Evolutionary conservation across 2,113 vertebrate species (phyloP).

Genomic region (Lontra canadensis): DNA sequence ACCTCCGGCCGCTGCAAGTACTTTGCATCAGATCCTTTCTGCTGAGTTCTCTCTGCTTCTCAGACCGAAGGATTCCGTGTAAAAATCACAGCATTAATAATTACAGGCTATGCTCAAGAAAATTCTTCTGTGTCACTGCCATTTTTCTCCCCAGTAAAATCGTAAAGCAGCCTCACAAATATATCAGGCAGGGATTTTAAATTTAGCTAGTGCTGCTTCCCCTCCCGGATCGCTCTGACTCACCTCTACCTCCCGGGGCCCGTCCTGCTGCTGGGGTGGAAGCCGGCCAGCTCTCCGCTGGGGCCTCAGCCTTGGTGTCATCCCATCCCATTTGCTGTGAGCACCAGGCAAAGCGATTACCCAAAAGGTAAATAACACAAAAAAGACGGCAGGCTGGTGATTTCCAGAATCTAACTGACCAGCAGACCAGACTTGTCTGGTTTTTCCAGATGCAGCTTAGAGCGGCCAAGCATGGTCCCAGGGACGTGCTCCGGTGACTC

Average conservation of each 20-base stretch:
- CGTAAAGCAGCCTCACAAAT: background rate
- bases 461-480: background rate
- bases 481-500: fast-evolving
- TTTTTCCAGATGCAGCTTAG: background rate
- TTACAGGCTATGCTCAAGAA: background rate
- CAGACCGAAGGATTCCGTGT: background rate
- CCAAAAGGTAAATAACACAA: fast-evolving
- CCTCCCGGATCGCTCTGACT: constrained; percentile 5
- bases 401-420: fast-evolving
- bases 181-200: constrained; percentile 34
- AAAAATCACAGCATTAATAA: constrained; percentile 53
- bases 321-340: fast-evolving
- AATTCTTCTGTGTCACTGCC: constrained; percentile 2
- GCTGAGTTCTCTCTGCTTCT: constrained; percentile 26
- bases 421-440: too few species aligned
- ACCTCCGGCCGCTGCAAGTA: background rate
- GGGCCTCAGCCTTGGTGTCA: background rate
- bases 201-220: background rate
- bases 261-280: background rate
- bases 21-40: background rate
- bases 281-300: background rate
- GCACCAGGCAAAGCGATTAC: background rate
- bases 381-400: fast-evolving
- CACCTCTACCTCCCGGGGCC: constrained; percentile 42
- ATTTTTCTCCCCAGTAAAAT: constrained; percentile 27